Base-by-base conservation (phyloP, 2,888 invertebrate genomes). In the Atherix ibis region DNA sequence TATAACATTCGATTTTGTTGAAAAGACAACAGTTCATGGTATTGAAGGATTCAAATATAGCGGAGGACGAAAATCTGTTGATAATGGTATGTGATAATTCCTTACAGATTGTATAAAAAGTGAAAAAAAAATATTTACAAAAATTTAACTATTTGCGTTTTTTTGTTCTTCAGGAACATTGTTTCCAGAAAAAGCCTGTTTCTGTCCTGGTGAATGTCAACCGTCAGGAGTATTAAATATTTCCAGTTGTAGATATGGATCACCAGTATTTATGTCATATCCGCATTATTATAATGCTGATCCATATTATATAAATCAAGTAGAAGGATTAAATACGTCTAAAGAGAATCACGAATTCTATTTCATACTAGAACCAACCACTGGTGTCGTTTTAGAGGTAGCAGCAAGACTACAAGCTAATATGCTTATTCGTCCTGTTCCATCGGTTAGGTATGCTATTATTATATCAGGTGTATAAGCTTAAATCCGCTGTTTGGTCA, bases 201-300 rank as follows among this genome's bases (percentile, higher is more conserved):
- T 69, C 57, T 84, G 81, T 51, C 68, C 70, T 35, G 81, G 78
- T 1, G 67, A 73, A 36, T 83, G 83, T 51, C 64, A 67, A 12
- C 81, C 81, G 40, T 68, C 71, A 2, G 85, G 85, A 1, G 67
- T 76, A 18, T 66, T 83, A 56, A 82, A 84, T 57, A 71, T 82
- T n/a, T 79, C 81, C 0, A 63, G 76, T 1, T 85, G 84, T 45
- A 70, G 82, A 34, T 79, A 66, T 49, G 83, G 80, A 5, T 78
- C 85, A 0, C 89, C 91, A 0, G 76, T 80, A 0, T 84, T 82
- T 52, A 70, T 84, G 43, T 82, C 87, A 1, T 70, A 82, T 44
- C 91, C 91, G 0, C 87, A 89, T 61, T 89, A 84, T 58, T 67
- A 76, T 49, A 68, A 76, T 46, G 88, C 71, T 0, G 87, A 85